phyloP scores from a whole-genome alignment of 2,888 invertebrate genomes.

The Dolichopus griseipennis region DNA sequence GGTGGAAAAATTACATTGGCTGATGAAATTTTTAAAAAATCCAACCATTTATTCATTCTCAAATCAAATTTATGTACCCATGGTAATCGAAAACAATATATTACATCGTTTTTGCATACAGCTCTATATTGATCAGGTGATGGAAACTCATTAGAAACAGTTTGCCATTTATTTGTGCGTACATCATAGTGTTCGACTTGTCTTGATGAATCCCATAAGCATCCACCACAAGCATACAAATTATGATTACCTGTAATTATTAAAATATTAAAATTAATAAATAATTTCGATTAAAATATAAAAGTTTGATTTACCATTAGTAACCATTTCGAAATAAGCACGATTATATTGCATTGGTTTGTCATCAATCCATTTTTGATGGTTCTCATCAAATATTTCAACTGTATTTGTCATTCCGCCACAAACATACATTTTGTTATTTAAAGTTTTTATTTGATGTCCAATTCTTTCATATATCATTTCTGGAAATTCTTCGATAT shows the following conservation, averaged over 20 bases:
- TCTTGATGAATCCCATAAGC: neutral
- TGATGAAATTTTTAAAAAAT: neutral
- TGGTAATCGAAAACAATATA: neutral
- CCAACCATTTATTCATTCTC: neutral
- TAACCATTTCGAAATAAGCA: neutral
- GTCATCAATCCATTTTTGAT: neutral
- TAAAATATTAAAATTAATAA: neutral
- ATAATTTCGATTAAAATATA: neutral
- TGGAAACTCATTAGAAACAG: neutral
- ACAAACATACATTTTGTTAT: neutral
- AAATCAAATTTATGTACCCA: neutral
- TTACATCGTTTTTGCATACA: neutral
- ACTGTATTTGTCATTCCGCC: neutral
- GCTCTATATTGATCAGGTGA: conserved; percentile 1
- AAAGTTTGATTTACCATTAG: neutral
- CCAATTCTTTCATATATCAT: neutral
- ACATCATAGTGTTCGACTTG: neutral
- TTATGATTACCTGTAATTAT: neutral
- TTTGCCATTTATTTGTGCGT: neutral
- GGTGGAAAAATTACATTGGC: neutral
- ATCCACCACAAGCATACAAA: neutral
- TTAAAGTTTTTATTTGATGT: neutral
- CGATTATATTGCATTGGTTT: neutral
- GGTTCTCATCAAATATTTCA: neutral
- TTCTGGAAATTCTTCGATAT: neutral